Evolutionary conservation across 2,113 vertebrate genomes (phyloP), one percentile per base, ranked within the genome.

Genomic region (Podarcis cretensis): DNA sequence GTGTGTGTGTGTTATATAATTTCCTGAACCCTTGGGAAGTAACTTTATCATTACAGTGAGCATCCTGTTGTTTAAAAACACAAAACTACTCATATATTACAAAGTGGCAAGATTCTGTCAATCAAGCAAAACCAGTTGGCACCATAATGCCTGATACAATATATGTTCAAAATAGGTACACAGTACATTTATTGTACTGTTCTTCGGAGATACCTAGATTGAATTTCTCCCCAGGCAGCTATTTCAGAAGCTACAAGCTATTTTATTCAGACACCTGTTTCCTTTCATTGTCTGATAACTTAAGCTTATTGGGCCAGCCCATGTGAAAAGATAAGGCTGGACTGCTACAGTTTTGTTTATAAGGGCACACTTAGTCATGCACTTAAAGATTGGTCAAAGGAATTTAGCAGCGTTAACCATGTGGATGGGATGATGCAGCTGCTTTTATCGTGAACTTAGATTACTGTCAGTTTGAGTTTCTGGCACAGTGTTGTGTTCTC

Each of bases 221-320:
- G 94, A 96, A 96, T 98, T 98, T 98, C 97, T 97, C 91, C 66
- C 35, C 89, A 92, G 96, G 95, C 96, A 97, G 97, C 96, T 98
- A 98, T 96, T 96, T 96, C 95, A 93, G 93, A 95, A 96, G 94
- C 87, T 93, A 93, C 90, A 94, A 93, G 90, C 95, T 97, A 97
- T 97, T 97, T 95, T 91, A 96, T 96, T 92, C 89, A 88, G 92
- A 97, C 98, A 98, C 97, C 97, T 98, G 97, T 98, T 98, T 96
- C 92, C 94, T 95, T 95, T 95, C 89, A 94, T 96, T 96, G 95
- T 97, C 90, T 90, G 93, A 94, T 86, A 66, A 77, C 93, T 94
- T 83, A 89, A 90, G 91, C 85, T 93, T 89, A 82, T 87, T 92
- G 94, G 94, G 91, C 88, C 86, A 89, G 93, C 86, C 93, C 92